Percentiles rank a stretch among this genome's conserved stretches.
phyloP scores from a whole-genome alignment of 2,113 vertebrate species.

The Halcyon senegalensis region DNA sequence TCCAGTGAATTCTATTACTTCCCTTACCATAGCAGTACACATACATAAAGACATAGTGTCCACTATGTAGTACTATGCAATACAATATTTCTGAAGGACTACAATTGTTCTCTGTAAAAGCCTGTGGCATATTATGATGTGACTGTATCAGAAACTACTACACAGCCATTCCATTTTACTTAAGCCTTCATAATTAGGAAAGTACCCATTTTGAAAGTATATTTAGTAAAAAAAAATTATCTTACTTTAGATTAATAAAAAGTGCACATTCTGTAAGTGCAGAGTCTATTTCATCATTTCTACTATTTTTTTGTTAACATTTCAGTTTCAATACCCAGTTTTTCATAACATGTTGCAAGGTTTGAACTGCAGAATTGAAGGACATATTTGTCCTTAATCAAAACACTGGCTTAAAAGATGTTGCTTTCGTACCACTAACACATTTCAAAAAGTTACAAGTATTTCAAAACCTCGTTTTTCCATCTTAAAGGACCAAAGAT shows the following conservation, averaged over 20 bases:
- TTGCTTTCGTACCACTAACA: background rate
- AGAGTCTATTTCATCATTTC: background rate
- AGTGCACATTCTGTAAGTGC: background rate
- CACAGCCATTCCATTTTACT: background rate
- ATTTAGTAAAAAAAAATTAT: background rate
- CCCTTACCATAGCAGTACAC: background rate
- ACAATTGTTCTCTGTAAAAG: background rate
- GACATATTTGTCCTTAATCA: constrained; percentile 7
- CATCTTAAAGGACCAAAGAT: background rate
- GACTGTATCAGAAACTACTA: background rate
- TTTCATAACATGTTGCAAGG: background rate
- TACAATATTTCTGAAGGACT: constrained; percentile 19
- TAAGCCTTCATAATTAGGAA: constrained; percentile 10
- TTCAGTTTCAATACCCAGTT: background rate
- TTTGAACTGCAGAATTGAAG: background rate
- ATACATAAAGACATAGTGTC: background rate
- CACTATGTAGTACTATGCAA: background rate
- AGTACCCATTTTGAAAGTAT: constrained; percentile 8
- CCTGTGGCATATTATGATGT: background rate
- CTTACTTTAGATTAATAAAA: constrained; percentile 15
- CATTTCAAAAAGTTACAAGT: background rate
- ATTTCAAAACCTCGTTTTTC: background rate
- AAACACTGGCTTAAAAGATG: background rate
- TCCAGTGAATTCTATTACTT: constrained; percentile 3
- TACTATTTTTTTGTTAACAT: background rate